Evolutionary conservation across 2,797 vertebrate species (phyloP).

Genomic region (Miichthys miiuy): DNA sequence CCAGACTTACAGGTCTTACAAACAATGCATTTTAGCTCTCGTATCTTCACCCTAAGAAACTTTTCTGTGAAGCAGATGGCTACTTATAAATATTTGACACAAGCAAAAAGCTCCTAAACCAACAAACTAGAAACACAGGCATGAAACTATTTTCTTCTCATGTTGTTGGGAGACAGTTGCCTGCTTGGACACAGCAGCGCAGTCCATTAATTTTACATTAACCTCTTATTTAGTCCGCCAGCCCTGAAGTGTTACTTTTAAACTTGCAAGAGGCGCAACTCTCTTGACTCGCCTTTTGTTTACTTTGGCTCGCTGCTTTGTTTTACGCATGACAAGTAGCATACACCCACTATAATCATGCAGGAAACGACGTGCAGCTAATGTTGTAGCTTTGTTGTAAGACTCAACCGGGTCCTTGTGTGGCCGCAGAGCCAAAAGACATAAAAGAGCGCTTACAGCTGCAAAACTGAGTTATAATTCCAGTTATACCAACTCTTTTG

Average conservation of each 20-base stretch:
- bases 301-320: neutral
- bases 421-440: neutral
- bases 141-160: neutral
- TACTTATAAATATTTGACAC: neutral
- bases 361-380: neutral
- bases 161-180: neutral
- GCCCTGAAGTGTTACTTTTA: neutral
- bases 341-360: neutral
- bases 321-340: neutral
- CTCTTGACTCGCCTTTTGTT: neutral
- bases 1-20: conserved; percentile 32
- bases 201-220: neutral
- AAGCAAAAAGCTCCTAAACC: neutral
- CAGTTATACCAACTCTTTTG: neutral
- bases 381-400: neutral
- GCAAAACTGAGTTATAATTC: neutral
- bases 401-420: neutral
- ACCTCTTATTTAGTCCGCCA: neutral
- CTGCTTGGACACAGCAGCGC: neutral
- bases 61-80: neutral
- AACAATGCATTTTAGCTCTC: neutral
- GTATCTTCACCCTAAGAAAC: neutral
- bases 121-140: neutral
- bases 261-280: neutral
- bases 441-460: neutral